Evolutionary conservation across 2,888 invertebrate genomes (phyloP), one percentile per base, ranked within the genome.

Genomic region (Oscheius myriophilus): DNA sequence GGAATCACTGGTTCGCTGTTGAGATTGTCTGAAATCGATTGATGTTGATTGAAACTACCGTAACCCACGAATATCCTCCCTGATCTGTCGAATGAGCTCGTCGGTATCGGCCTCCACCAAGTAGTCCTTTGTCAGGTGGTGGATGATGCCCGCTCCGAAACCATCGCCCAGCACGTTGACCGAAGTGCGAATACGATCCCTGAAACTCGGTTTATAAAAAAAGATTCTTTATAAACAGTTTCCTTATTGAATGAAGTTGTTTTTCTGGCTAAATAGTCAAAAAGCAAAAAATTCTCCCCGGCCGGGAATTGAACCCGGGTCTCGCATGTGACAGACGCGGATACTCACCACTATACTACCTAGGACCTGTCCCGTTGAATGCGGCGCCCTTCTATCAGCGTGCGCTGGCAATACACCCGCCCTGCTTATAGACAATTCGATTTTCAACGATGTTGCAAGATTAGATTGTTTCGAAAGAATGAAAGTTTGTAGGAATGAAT

Each of bases 141-240:
- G 80, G 65, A 85, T 86, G 46, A 85, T 85, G 43, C 85, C 85
- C n/a, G 85, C 85, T 2, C 85, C 85, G 51, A 84, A 86, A 16
- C 83, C 80, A 68, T 85, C 85, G 45, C 85, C 85, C 52, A 86
- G 71, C 43, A 85, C 85, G 57, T 85, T 85, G 18, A 85, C 85
- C 18, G 82, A 81, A 6, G 85, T 85, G 23, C 85, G 76, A 54
- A 85, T 85, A 14, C 85, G 82, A 62, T 85, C 85, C 9, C 84
- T 83, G 46, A 59, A 77, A 58, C 45, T 23, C 6, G 6, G 6
- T 49, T 49, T 18, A 49, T 49, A 11, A 18, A 49, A 18, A 49
- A 7, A 18, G 12, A 43, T 43, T 16, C 16, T 43, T 43, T 43
- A 49, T 49, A 21, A 49, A 9, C 49, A n/a, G n/a, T 33, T 33